Evolutionary conservation across 2,113 vertebrate genomes (phyloP), one percentile per base, ranked within the genome.

Genomic region (Gasterosteus aculeatus): DNA sequence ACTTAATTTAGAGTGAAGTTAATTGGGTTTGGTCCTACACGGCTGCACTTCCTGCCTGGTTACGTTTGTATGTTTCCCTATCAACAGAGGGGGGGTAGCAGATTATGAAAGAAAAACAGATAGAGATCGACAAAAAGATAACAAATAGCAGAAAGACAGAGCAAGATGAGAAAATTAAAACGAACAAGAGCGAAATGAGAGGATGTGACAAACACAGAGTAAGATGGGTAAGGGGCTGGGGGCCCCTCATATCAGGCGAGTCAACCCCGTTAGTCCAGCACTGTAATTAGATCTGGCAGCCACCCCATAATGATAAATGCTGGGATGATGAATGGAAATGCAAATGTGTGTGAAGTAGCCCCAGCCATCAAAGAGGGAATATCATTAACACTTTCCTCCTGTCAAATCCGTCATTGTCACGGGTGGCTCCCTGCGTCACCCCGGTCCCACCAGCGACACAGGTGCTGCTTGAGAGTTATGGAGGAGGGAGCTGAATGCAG

Each of bases 281-380:
- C 96, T 97, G 96, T 98, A 99, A 98, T 98, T 97, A 99, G 96
- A 97, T 96, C 95, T 97, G 97, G 97, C 96, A 96, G 95, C 95
- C 93, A 87, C 93, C 93, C 95, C 94, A 94, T 95, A 94, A 95
- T 96, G 97, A 96, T 96, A 96, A 97, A 97, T 94, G 94, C 94
- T 87, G 94, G 92, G 94, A 95, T 98, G 97, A 99, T 98, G 96
- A 97, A 98, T 97, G 96, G 92, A 96, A 96, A 97, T 96, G 96
- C 96, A 96, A 97, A 98, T 98, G 95, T 92, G 89, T 95, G 94
- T 93, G 95, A 95, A 95, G 96, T 94, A 94, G 94, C 95, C 95
- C 93, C 95, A 93, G 95, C 94, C 95, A 93, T 96, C 96, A 95
- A 95, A 91, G 92, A 72, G 87, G 94, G 85, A 94, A 94, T 95